These are phyloP conservation scores for Semicossyphus pulcher DNA, from an alignment of 2,113 vertebrate genomes.

Conservation along the genomic window DNA sequence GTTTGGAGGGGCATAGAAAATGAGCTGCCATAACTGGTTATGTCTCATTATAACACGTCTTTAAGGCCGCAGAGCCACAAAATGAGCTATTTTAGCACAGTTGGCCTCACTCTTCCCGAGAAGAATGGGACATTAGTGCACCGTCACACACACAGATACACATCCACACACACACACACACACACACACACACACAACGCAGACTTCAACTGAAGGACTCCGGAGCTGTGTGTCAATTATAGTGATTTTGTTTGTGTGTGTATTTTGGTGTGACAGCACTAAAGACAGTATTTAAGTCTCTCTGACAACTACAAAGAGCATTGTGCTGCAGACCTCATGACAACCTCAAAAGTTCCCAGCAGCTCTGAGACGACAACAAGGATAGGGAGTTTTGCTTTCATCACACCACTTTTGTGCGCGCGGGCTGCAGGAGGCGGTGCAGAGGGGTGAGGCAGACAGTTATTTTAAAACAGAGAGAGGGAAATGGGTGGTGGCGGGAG, in stretches of 20 bases:
- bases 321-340: constrained; percentile 58
- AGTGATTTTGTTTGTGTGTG: constrained; percentile 49
- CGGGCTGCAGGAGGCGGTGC: constrained; percentile 23
- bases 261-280: constrained; percentile 57
- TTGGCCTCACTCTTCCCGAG: constrained; percentile 60
- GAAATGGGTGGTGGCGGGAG: constrained; percentile 51
- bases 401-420: constrained; percentile 48
- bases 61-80: constrained; percentile 57
- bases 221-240: constrained; percentile 55
- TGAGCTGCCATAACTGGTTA: constrained; percentile 77
- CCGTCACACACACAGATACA: not conserved
- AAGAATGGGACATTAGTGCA: constrained; percentile 54
- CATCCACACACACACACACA: constrained; percentile 14
- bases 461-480: constrained; percentile 32
- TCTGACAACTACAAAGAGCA: constrained; percentile 70
- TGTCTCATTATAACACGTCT: constrained; percentile 72
- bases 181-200: constrained; percentile 15
- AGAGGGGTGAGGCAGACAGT: constrained; percentile 34
- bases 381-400: constrained; percentile 55
- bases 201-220: constrained; percentile 43
- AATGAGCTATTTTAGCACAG: constrained; percentile 67
- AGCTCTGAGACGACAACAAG: constrained; percentile 46
- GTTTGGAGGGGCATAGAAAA: constrained; percentile 58
- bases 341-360: constrained; percentile 56
- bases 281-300: constrained; percentile 71